phyloP scores from a whole-genome alignment of 2,113 vertebrate species.

The Campylorhamphus procurvoides region DNA sequence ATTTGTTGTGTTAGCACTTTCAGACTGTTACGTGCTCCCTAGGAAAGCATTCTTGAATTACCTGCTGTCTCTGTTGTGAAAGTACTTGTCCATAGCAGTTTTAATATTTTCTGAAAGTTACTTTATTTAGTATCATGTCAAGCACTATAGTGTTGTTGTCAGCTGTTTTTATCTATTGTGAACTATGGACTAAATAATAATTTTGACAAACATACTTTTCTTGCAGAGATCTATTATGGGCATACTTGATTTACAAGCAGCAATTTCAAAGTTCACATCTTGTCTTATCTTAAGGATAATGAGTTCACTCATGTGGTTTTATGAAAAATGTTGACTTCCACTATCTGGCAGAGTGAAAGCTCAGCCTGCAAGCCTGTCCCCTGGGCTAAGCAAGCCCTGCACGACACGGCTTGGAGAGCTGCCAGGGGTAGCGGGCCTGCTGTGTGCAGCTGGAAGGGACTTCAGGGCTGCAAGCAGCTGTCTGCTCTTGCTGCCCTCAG shows the following conservation, averaged over 20 bases:
- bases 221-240: neutral
- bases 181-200: neutral
- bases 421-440: neutral
- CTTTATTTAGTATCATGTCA: neutral
- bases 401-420: neutral
- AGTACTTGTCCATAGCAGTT: neutral
- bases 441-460: neutral
- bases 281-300: conserved; percentile 39
- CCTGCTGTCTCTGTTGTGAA: neutral
- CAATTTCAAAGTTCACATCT: conserved; percentile 30
- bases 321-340: conserved; percentile 35
- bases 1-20: neutral
- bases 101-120: neutral
- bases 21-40: neutral
- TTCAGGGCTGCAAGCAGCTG: neutral
- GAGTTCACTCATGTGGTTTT: neutral
- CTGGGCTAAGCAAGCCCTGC: neutral
- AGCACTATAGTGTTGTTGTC: neutral
- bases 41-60: neutral
- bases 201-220: neutral
- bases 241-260: neutral
- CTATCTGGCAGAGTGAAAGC: neutral
- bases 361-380: neutral
- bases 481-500: neutral
- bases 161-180: neutral